These are phyloP conservation scores for Sphenopsis melanotis DNA, from an alignment of 2,797 vertebrate species.

Conservation along the genomic window DNA sequence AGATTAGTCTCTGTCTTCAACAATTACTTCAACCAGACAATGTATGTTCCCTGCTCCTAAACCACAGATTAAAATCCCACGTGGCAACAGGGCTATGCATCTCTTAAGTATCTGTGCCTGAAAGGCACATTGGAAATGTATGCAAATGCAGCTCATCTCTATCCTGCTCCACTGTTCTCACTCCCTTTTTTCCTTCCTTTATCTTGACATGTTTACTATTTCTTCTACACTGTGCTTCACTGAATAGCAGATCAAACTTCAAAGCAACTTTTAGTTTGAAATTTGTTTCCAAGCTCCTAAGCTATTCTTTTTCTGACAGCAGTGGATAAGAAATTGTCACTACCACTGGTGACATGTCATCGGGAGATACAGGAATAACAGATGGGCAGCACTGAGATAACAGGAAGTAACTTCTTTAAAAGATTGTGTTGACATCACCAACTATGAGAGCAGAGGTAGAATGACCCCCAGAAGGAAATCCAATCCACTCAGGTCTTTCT, in stretches of 20 bases:
- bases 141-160: not conserved
- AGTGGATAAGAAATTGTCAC: conserved; percentile 56
- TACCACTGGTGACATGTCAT: conserved; percentile 49
- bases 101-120: not conserved
- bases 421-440: conserved; percentile 53
- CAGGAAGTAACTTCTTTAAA: conserved; percentile 45
- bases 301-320: conserved; percentile 51
- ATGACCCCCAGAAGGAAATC: conserved; percentile 17
- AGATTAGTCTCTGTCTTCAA: not conserved
- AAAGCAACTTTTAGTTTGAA: conserved; percentile 55
- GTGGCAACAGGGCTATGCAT: not conserved
- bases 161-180: not conserved
- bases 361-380: conserved; percentile 44
- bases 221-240: conserved; percentile 6
- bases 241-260: conserved; percentile 63
- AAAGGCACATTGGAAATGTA: not conserved
- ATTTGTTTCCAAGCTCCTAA: conserved; percentile 57
- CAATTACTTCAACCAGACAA: not conserved
- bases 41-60: not conserved
- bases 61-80: not conserved
- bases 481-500: not conserved
- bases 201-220: conserved; percentile 54
- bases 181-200: conserved; percentile 16
- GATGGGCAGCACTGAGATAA: conserved; percentile 54
- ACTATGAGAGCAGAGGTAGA: conserved; percentile 7